Conservation (phyloP, 2,113 vertebrate species). For the Gallinago undulata region DNA sequence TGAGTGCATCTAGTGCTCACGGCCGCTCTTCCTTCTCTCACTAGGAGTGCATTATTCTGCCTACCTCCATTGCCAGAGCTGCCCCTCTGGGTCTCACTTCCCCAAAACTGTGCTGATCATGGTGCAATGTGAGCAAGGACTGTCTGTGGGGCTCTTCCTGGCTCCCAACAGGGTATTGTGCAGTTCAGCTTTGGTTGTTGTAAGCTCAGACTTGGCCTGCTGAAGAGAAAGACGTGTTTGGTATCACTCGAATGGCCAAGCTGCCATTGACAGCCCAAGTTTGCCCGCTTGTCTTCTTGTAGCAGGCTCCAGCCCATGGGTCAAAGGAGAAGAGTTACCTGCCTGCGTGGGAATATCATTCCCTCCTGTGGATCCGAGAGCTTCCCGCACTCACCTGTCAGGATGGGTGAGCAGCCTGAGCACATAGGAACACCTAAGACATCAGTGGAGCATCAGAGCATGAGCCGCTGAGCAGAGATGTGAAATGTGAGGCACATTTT, state of each 20-base stretch:
- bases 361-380: neutral
- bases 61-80: neutral
- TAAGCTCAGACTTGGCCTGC: neutral
- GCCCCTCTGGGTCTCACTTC: neutral
- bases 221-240: fast-evolving
- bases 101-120: neutral
- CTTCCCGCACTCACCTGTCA: fast-evolving
- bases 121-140: fast-evolving
- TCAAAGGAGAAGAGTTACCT: neutral
- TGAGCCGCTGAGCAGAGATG: neutral
- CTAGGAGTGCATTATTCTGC: neutral
- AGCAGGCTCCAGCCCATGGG: neutral
- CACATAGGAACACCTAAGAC: neutral
- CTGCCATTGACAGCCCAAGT: neutral
- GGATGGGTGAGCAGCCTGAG: neutral
- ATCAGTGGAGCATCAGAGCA: neutral
- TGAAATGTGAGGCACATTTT: neutral
- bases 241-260: neutral
- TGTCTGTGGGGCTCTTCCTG: neutral
- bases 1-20: fast-evolving
- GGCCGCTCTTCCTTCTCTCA: neutral
- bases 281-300: neutral
- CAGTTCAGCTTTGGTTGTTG: neutral
- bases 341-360: fast-evolving
- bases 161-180: fast-evolving